Evolutionary conservation across 2,113 vertebrate species (phyloP), one percentile per base, ranked within the genome.

Genomic region (Origma solitaria): DNA sequence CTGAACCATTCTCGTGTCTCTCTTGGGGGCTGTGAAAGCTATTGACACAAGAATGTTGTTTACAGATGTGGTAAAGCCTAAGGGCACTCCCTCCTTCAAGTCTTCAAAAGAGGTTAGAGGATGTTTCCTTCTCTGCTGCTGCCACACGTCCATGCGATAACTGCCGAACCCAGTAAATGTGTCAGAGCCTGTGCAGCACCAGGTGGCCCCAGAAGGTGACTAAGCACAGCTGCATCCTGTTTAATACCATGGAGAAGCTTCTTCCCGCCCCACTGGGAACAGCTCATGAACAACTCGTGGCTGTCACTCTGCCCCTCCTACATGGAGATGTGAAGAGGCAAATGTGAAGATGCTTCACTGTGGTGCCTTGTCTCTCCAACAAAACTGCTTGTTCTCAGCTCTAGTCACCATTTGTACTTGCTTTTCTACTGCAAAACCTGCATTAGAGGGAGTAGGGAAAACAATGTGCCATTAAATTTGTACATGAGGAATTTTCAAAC

Each of bases 91-190:
- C 37, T 45, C 58, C 38, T 68, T 37, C 64, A 50, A 37, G 31
- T 17, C n/a, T 82, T 58, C 76, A 38, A 12, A 44, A 47, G 3
- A 4, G 7, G 4, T 45, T 17, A 71, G 37, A 60, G 37, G 53
- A 58, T 0, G 1, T n/a, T 85, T 54, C 76, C 56, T 33, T 81
- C 42, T 47, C 51, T 66, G 19, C 16, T 75, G 57, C 54, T 23
- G 49, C 61, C 2, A 4, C 53, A 30, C 0, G 0, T 33, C 35
- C 37, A 24, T 14, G 22, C 0, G 0, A 1, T 17, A 72, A 64
- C 23, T 77, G 27, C 40, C 21, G 51, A 77, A 37, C 33, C 15
- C 47, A 47, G 19, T 7, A 42, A 54, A 57, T 0, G 0, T 24
- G 18, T 16, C 66, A 66, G 72, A 69, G 65, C 37, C 38, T 42